Base-by-base conservation (phyloP, 2,113 vertebrate genomes). In the Tragulus kanchil region DNA sequence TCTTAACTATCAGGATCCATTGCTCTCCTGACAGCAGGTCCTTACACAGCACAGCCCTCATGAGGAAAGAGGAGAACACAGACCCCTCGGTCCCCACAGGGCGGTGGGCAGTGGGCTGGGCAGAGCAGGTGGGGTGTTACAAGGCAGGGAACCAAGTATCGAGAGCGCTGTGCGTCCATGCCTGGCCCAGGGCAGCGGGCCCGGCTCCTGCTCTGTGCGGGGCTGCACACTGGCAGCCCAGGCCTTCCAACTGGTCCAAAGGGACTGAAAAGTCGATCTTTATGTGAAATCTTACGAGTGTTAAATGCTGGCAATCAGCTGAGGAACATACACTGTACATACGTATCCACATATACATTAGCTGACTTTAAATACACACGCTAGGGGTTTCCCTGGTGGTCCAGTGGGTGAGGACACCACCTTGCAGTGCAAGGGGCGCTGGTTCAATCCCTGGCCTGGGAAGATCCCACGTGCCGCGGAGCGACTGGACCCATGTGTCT, bases 81-180 rank as follows among this genome's bases (percentile, higher is more conserved):
- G 23, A 19, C 16, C 42, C 56, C 9, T 36, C 61, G 6, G 8
- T 15, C 31, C 81, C 3, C n/a, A 17, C 42, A 52, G 62, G n/a
- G 9, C 5, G 25, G 23, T 0, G 3, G 26, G 4, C 2, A 8
- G 31, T 1, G 52, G 48, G 25, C 56, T 17, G 9, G 62, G 50
- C n/a, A 65, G 15, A 86, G 21, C 59, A n/a, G 11, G 3, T 7
- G 5, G 3, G 36, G 6, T 17, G 4, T n/a, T 23, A 21, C 1
- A 23, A 9, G n/a, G 26, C 8, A 3, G 12, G 25, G 21, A 42
- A 3, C 21, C 12, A 65, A 21, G 42, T 2, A 36, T 10, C 16
- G 42, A 8, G 17, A 52, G 90, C 19, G n/a, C 7, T 0, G 1
- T 26, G 10, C 0, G 9, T 13, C 56, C 4, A 1, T 0, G 62